phyloP scores from a whole-genome alignment of 2,797 vertebrate genomes.

The Knipowitschia caucasica region DNA sequence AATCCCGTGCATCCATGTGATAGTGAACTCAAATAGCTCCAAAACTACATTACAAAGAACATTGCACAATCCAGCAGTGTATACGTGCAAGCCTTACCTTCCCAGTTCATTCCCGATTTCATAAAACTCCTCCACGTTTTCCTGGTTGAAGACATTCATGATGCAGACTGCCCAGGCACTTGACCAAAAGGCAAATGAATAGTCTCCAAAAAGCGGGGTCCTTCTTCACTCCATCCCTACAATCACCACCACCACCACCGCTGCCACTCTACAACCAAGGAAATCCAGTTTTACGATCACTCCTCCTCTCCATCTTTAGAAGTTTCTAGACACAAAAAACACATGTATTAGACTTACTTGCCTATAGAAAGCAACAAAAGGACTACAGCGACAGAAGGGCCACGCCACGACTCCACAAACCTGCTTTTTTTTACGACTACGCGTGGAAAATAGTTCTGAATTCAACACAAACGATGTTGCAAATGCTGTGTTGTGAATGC shows the following conservation, averaged over 20 bases:
- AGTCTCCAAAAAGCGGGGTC: too few species aligned
- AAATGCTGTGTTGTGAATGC: slow-evolving; percentile 1
- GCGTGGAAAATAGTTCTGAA: background rate
- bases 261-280: slow-evolving; percentile 47
- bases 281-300: slow-evolving; percentile 26
- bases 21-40: too few species aligned
- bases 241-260: slow-evolving; percentile 45
- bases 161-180: slow-evolving; percentile 59
- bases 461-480: background rate
- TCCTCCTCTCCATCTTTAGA: slow-evolving; percentile 49
- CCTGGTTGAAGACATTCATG: slow-evolving; percentile 91
- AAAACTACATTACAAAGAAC: slow-evolving; percentile 14
- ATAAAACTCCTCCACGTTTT: slow-evolving; percentile 90
- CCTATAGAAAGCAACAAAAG: slow-evolving; percentile 43
- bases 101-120: slow-evolving; percentile 90
- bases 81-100: slow-evolving; percentile 73
- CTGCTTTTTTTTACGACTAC: slow-evolving; percentile 7
- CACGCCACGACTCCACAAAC: slow-evolving; percentile 52
- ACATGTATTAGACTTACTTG: background rate
- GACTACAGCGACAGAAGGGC: slow-evolving; percentile 42
- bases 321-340: slow-evolving; percentile 11
- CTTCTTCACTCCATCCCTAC: slow-evolving; percentile 50
- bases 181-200: too few species aligned
- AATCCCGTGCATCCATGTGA: background rate
- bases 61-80: slow-evolving; percentile 9